These are phyloP conservation scores for Tetramorium alpestre DNA, from an alignment of 1,140 invertebrate genomes.

Conservation along the genomic window DNA sequence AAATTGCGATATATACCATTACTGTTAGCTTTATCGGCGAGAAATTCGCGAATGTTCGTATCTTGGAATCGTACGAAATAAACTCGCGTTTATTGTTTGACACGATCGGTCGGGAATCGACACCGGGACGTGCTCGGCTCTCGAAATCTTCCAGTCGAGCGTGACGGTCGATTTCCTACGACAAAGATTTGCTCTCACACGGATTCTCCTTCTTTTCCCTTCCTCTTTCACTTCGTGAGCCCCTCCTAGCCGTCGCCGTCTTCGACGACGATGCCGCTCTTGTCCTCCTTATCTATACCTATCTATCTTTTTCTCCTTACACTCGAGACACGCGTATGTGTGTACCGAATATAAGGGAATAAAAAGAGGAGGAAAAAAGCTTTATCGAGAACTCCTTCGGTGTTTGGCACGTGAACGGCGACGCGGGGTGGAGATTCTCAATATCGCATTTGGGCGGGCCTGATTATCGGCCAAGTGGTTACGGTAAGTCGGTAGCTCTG, in stretches of 20 bases:
- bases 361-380: slow-evolving; percentile 20
- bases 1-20: neutral
- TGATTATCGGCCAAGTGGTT: slow-evolving; percentile 71
- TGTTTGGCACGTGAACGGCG: neutral
- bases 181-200: slow-evolving; percentile 79
- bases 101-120: slow-evolving; percentile 73
- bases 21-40: neutral
- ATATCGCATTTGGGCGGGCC: slow-evolving; percentile 55
- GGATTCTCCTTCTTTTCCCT: slow-evolving; percentile 45
- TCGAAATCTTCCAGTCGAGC: slow-evolving; percentile 74
- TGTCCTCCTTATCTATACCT: neutral
- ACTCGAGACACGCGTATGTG: slow-evolving; percentile 62
- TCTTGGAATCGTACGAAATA: slow-evolving; percentile 28
- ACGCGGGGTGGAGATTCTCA: slow-evolving; percentile 44
- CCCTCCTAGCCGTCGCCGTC: neutral
- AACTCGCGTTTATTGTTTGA: slow-evolving; percentile 75
- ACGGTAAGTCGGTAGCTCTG: slow-evolving; percentile 49
- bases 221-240: slow-evolving; percentile 2
- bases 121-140: slow-evolving; percentile 66
- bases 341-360: slow-evolving; percentile 9
- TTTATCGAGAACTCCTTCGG: slow-evolving; percentile 60
- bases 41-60: slow-evolving; percentile 30
- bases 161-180: slow-evolving; percentile 78
- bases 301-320: slow-evolving; percentile 55
- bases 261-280: neutral